Percentiles rank a stretch among this genome's conserved stretches.
phyloP scores from a whole-genome alignment of 2,888 invertebrate species.

The Phyllotreta cruciferae region DNA sequence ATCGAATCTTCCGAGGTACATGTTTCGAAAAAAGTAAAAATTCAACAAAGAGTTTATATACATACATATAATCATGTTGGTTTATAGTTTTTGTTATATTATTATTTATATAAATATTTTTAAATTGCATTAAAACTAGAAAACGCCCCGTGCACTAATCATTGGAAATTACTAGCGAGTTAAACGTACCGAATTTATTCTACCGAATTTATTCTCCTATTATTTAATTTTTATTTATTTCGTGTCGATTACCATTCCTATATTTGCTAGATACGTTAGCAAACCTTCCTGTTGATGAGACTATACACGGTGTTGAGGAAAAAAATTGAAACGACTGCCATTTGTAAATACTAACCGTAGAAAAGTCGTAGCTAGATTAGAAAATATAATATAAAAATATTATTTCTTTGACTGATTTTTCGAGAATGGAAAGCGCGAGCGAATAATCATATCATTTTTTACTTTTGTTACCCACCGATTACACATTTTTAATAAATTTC shows the following conservation, averaged over 20 bases:
- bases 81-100: conserved; percentile 12
- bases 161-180: too few species aligned
- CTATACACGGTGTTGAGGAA: conserved; percentile 38
- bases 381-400: conserved; percentile 1
- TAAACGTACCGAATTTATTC: conserved; percentile 18
- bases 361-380: conserved; percentile 23
- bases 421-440: conserved; percentile 1
- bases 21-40: background rate
- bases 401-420: conserved; percentile 15
- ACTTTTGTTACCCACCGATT: too few species aligned
- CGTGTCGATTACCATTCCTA: conserved; percentile 17
- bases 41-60: too few species aligned
- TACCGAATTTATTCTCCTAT: conserved; percentile 20
- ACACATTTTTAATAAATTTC: too few species aligned
- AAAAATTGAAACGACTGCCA: conserved; percentile 51
- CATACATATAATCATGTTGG: too few species aligned
- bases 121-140: conserved; percentile 16
- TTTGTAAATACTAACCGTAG: conserved; percentile 52
- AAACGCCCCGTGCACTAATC: background rate
- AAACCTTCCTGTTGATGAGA: conserved; percentile 47
- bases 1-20: conserved; percentile 9
- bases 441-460: conserved; percentile 26
- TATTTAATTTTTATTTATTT: conserved; percentile 26
- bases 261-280: conserved; percentile 32
- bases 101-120: too few species aligned